Percentiles rank a stretch among this genome's conserved stretches.
These are phyloP conservation scores for Alectoris magna DNA, from an alignment of 2,797 vertebrate species.

Conservation along the genomic window DNA sequence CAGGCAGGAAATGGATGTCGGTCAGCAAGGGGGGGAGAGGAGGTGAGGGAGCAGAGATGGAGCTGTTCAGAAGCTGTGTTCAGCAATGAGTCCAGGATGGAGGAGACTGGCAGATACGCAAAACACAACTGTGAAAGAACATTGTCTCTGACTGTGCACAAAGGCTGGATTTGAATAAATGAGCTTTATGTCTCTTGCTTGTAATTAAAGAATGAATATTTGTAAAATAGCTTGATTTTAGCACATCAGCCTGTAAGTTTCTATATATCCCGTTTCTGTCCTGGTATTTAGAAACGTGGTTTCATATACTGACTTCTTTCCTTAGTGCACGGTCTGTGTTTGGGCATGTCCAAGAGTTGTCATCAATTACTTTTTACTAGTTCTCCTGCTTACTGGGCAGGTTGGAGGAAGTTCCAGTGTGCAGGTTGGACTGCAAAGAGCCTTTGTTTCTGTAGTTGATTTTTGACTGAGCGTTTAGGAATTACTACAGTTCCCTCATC, in stretches of 20 bases:
- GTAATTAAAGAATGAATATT: not conserved
- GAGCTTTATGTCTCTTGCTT: not conserved
- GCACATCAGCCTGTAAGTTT: not conserved
- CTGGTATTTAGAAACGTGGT: not conserved
- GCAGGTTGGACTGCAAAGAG: not conserved
- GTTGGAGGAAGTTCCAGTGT: not conserved
- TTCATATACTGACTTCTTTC: not conserved
- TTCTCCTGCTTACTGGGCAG: not conserved
- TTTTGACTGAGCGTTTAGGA: not conserved
- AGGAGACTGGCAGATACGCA: not conserved
- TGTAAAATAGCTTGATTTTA: not conserved
- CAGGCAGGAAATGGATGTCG: constrained; percentile 63
- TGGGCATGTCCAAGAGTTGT: not conserved
- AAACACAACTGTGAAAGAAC: not conserved
- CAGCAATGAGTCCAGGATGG: not conserved
- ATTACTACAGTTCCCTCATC: not conserved
- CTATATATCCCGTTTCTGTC: not conserved
- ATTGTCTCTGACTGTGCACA: not conserved
- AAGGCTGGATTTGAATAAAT: not conserved
- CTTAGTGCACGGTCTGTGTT: not conserved
- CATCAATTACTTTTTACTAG: constrained; percentile 3
- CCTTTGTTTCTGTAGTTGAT: not conserved
- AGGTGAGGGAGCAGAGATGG: not conserved
- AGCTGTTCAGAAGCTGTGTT: not conserved
- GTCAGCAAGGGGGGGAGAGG: not conserved